Base-by-base conservation (phyloP, 2,888 invertebrate genomes). In the Gymnosoma rotundatum region DNA sequence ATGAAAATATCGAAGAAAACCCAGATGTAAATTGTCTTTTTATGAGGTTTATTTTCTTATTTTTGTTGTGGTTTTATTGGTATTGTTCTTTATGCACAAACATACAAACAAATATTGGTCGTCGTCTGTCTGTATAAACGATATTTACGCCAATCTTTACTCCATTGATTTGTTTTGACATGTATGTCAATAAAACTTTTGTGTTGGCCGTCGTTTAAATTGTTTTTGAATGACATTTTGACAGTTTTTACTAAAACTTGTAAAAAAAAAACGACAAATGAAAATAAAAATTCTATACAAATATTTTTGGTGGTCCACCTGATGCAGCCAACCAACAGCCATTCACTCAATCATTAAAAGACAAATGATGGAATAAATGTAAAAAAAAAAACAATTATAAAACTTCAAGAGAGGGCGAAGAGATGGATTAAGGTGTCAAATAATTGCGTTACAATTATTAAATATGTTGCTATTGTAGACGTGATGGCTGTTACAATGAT, bases 241-340 rank as follows among this genome's bases (percentile, higher is more conserved):
- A 83, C 83, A 83, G 79, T 76, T 75, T 79, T 54, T 38, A 38
- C 32, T 48, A 75, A 81, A 81, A 73, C 21, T 50, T 10, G 10
- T 25, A 21, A 58, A 64, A 38, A 56, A 20, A 64, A 38, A 61
- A 64, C 14, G 45, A n/a, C 10, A 25, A 12, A 78, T 67, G 50
- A 60, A 76, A 76, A 60, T 25, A 42, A 63, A 70, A 69, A 52
- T 61, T 58, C 52, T 25, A 25, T 36, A 20, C 36, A 63, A 72
- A 56, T 56, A 32, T 75, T 72, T n/a, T 83, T 83, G 83, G 83
- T 83, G 83, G 83, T 83, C 83, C 75, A 83, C 80, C 79, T 83
- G 76, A 80, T 76, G 58, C 76, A 64, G 32, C 64, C 67, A 67
- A 25, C 20, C 20, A 32, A 56, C 10, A 60, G 45, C 16, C 64